Base-by-base conservation (phyloP, 2,113 vertebrate genomes). In the Scomber japonicus region DNA sequence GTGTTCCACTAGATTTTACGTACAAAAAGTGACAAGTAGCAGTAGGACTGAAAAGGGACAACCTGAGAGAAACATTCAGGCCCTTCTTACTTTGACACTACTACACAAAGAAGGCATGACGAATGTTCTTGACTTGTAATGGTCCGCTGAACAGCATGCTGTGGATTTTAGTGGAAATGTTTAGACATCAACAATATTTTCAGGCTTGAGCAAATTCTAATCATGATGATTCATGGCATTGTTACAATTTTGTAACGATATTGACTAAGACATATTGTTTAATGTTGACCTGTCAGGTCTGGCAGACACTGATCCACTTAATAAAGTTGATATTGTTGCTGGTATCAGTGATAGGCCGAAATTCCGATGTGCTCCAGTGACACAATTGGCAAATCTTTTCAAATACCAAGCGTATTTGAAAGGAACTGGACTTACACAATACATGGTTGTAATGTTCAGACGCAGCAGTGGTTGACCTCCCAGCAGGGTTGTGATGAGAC, bases 241-340 rank as follows among this genome's bases (percentile, higher is more conserved):
- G 35, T 40, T 40, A 40, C 35, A 40, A 2, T 40, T 40, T 40
- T 40, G 35, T 19, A 68, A 0, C 21, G 16, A 35, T 9, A 14
- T 51, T 72, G 45, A 62, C 35, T 9, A 9, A 40, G 59, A 69
- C 63, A 73, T 19, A 0, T 31, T 14, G 24, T 27, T 27, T 53
- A 57, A n/a, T 64, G 51, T 54, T 51, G n/a, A 31, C 75, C 30
- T 48, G 48, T 59, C 72, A 74, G 8, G 59, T 75, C 21, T 83
- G 65, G 19, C 35, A 2, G 2, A 49, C 7, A 21, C 21, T 31
- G 61, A 72, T 46, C 51, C 40, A 14, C 83, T 76, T 72, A 24
- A 45, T 55, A 0, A 73, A 81, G 30, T 31, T 51, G 17, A 3
- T 51, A 1, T 14, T 27, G 11, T 15, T 21, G 15, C 17, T 83